Evolutionary conservation across 2,113 vertebrate species (phyloP), one percentile per base, ranked within the genome.

Genomic region (Cyprinus carpio): DNA sequence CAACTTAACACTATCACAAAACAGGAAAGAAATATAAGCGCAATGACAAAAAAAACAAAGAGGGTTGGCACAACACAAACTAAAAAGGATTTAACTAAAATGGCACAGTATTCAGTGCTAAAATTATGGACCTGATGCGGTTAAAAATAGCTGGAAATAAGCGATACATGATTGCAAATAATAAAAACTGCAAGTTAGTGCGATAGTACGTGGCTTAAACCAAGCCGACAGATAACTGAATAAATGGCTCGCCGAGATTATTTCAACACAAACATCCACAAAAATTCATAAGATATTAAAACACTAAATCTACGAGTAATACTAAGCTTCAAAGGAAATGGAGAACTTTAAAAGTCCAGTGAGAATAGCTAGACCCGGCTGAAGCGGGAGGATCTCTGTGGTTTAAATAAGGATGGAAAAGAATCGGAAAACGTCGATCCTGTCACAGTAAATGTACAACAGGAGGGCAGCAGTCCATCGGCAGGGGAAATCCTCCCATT

Each of bases 391-490:
- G 15, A 62, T 62, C 25, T 54, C 54, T 8, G 31, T 27, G 69
- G 10, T 65, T 58, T 77, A 74, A 46, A 31, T 60, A 37, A 62
- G 27, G 16, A 40, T 79, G 31, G 11, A 65, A 56, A 49, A 25
- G 34, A 75, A 15, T 75, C 23, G 15, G 58, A 34, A 76, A 54
- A 78, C 4, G 6, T 16, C 25, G 20, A 84, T 58, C 75, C 12
- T 18, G 43, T 84, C 60, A 9, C 25, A 4, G 18, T 79, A 81
- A 75, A 58, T 90, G 90, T 91, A 89, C 93, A 92, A 89, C 78
- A 87, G 82, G 54, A 75, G 74, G 89, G 87, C 90, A 89, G 93
- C 92, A 93, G 94, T 93, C 91, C 84, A 40, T 71, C 76, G 89
- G 93, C 89, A 60, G 84, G 82, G 82, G 49, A 88, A 84, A 60